phyloP scores from a whole-genome alignment of 2,888 invertebrate genomes.

The Campoplex nolae region DNA sequence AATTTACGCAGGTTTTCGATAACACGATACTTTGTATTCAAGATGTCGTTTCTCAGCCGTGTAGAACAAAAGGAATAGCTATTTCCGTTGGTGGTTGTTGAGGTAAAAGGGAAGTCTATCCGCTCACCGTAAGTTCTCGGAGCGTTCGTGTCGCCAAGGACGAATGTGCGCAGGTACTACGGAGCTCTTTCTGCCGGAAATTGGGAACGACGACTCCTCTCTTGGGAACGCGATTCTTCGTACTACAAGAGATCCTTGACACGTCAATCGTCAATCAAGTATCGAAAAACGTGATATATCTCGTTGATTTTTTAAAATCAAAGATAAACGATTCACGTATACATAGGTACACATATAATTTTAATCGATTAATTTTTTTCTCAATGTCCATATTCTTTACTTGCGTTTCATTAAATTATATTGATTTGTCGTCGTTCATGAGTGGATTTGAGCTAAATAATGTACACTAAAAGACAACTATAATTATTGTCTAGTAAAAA shows the following conservation, averaged over 20 bases:
- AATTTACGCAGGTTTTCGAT: conserved; percentile 21
- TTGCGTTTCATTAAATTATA: not conserved
- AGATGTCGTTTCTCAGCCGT: conserved; percentile 70
- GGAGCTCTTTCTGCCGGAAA: conserved; percentile 57
- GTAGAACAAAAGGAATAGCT: conserved; percentile 68
- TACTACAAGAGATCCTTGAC: not conserved
- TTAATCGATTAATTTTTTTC: not conserved
- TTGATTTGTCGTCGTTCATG: not conserved
- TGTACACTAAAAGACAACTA: not conserved
- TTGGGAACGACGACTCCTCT: conserved; percentile 38
- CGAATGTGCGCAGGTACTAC: not conserved
- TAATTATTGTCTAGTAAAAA: conserved; percentile 21
- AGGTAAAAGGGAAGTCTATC: conserved; percentile 43
- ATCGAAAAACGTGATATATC: not conserved
- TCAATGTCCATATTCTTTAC: not conserved
- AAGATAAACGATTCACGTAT: not conserved
- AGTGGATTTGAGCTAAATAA: not conserved
- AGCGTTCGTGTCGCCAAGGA: conserved; percentile 59
- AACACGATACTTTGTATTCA: conserved; percentile 69
- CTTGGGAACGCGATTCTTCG: not conserved
- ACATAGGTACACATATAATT: no score
- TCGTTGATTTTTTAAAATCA: not conserved
- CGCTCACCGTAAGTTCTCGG: conserved; percentile 50
- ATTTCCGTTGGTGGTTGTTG: conserved; percentile 71
- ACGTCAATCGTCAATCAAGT: not conserved